Conservation (phyloP, 2,797 vertebrate genomes). For the Knipowitschia caucasica region DNA sequence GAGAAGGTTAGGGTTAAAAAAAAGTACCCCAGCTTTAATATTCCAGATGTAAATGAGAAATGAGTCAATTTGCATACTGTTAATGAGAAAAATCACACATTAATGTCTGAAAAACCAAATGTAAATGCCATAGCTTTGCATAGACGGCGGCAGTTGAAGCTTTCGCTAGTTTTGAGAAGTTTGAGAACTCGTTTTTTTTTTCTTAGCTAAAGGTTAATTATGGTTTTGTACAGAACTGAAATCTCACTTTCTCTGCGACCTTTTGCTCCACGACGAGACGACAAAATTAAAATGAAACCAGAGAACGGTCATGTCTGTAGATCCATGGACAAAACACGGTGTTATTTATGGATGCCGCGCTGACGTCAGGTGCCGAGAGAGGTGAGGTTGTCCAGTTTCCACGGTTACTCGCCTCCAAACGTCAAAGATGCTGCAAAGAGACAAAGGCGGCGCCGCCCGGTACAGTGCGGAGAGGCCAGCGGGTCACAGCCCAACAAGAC, state of each 20-base stretch:
- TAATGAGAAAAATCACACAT: too few relatives aligned
- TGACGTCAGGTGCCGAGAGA: constrained; percentile 5
- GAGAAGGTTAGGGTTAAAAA: too few relatives aligned
- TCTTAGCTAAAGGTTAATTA: constrained; percentile 6
- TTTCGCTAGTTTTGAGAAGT: not conserved
- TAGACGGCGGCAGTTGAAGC: not conserved
- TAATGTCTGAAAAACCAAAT: not conserved
- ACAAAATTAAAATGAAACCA: not conserved
- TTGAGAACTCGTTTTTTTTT: not conserved
- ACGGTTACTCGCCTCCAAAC: constrained; percentile 6
- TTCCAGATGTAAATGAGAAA: too few relatives aligned
- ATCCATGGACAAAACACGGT: not conserved
- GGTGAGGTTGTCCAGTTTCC: constrained; percentile 12
- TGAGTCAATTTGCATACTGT: too few relatives aligned
- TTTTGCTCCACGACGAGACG: not conserved
- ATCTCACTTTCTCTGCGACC: not conserved
- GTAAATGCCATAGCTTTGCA: not conserved
- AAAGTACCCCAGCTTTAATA: too few relatives aligned
- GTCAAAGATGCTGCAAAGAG: constrained; percentile 3
- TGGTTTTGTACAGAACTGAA: not conserved
- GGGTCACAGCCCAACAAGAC: not conserved
- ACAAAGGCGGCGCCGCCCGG: not conserved
- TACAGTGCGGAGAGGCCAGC: not conserved
- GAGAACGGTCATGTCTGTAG: not conserved
- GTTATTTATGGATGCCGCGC: not conserved